Evolutionary conservation across 2,797 vertebrate genomes (phyloP).

Genomic region (Rhinella marina): DNA sequence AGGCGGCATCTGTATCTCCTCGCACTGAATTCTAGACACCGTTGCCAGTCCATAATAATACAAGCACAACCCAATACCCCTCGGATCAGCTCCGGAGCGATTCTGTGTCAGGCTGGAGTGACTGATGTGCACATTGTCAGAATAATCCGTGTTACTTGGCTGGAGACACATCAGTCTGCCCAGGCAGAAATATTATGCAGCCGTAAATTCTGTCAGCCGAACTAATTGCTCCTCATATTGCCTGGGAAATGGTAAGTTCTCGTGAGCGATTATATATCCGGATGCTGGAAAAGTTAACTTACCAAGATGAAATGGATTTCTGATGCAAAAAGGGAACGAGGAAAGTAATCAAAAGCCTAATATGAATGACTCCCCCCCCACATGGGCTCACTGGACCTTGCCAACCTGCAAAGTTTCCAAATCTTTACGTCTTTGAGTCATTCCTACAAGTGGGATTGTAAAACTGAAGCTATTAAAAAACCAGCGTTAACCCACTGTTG

Average conservation of each 20-base stretch:
- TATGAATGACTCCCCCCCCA: neutral
- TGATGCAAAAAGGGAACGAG: constrained; percentile 51
- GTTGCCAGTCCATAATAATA: constrained; percentile 2
- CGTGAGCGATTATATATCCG: constrained; percentile 20
- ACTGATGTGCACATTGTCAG: constrained; percentile 26
- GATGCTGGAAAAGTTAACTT: constrained; percentile 44
- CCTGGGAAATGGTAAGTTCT: constrained; percentile 12
- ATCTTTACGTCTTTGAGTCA: too few relatives aligned
- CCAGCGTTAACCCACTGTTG: neutral
- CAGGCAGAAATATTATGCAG: constrained; percentile 37
- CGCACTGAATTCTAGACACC: neutral
- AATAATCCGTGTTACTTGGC: constrained; percentile 42
- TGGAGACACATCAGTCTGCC: constrained; percentile 41
- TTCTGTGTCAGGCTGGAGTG: constrained; percentile 22
- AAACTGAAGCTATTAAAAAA: neutral
- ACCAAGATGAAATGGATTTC: constrained; percentile 43
- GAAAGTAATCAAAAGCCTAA: constrained; percentile 31
- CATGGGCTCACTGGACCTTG: neutral
- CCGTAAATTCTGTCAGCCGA: constrained; percentile 43
- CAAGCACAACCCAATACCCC: constrained; percentile 18
- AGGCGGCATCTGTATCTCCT: constrained; percentile 7
- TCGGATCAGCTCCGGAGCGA: constrained; percentile 10
- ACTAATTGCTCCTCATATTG: constrained; percentile 48
- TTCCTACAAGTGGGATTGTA: neutral
- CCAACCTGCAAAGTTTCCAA: neutral